These are phyloP conservation scores for Aspiorhynchus laticeps DNA, from an alignment of 2,113 vertebrate genomes.

Conservation along the genomic window DNA sequence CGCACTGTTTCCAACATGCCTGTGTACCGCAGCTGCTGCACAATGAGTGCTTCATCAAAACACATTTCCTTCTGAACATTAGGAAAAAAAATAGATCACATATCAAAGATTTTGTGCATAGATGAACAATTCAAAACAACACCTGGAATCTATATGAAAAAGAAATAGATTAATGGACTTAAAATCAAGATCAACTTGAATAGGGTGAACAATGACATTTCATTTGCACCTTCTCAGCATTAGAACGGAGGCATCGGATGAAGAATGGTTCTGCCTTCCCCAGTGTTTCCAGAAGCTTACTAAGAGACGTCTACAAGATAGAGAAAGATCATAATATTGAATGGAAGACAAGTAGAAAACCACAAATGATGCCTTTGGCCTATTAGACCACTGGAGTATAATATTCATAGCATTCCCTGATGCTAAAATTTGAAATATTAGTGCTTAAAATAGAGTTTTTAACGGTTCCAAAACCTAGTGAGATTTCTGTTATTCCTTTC, in stretches of 20 bases:
- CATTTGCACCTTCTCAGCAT: slow-evolving; percentile 87
- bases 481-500: not conserved
- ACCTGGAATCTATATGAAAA: not conserved
- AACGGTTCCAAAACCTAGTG: not conserved
- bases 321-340: not conserved
- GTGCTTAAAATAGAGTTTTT: not conserved
- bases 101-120: too few relatives aligned
- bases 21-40: slow-evolving; percentile 96
- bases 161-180: too few relatives aligned
- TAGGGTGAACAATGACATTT: not conserved
- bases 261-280: slow-evolving; percentile 95
- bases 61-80: slow-evolving; percentile 92
- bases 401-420: not conserved
- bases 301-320: slow-evolving; percentile 84
- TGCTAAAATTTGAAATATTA: not conserved
- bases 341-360: not conserved
- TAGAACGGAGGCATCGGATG: slow-evolving; percentile 97
- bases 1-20: slow-evolving; percentile 98
- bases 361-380: not conserved
- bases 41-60: slow-evolving; percentile 89
- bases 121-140: not conserved
- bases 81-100: too few relatives aligned
- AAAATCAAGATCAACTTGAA: not conserved
- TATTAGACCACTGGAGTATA: not conserved
- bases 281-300: slow-evolving; percentile 90